A percentile compares a stretch with the other conserved stretches of the same genome.
These are phyloP conservation scores for Pygocentrus nattereri DNA, from an alignment of 2,797 vertebrate species.

Conservation along the genomic window DNA sequence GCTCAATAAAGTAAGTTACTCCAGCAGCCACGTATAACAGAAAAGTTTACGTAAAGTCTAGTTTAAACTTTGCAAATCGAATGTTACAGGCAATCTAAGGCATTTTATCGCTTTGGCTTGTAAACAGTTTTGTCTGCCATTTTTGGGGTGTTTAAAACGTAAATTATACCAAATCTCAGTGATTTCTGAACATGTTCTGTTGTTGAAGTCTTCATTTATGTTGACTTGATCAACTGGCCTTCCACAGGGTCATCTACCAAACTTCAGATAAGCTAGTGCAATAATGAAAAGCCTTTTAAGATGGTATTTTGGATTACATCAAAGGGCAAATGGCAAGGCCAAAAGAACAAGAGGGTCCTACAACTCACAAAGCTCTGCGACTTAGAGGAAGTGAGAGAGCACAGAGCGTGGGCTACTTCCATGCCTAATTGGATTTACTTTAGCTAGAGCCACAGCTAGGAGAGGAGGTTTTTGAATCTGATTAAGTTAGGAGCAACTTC, in stretches of 20 bases:
- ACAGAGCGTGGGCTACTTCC: constrained; percentile 65
- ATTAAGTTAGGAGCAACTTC: constrained; percentile 24
- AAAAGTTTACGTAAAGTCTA: too few relatives aligned
- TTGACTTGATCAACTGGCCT: not conserved
- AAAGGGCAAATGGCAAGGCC: too few relatives aligned
- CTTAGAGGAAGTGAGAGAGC: constrained; percentile 58
- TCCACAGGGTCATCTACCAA: not conserved
- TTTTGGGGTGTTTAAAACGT: too few relatives aligned
- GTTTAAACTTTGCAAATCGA: too few relatives aligned
- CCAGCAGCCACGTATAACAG: too few relatives aligned
- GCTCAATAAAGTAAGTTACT: too few relatives aligned
- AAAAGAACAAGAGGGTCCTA: not conserved
- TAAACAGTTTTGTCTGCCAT: too few relatives aligned
- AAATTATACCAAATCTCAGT: constrained; percentile 34
- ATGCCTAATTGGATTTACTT: constrained; percentile 66
- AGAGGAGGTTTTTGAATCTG: constrained; percentile 25
- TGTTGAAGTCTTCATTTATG: not conserved
- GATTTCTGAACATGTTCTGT: not conserved
- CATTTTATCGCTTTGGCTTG: too few relatives aligned
- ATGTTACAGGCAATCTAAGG: too few relatives aligned
- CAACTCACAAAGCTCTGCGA: constrained; percentile 50
- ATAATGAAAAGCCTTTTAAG: not conserved
- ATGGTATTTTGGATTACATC: not conserved
- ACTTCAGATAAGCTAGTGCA: not conserved
- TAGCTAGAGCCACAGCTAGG: constrained; percentile 18